Percentiles rank a stretch among this genome's conserved stretches.
Conservation (phyloP, 2,797 vertebrate species). For the Catamblyrhynchus diadema region DNA sequence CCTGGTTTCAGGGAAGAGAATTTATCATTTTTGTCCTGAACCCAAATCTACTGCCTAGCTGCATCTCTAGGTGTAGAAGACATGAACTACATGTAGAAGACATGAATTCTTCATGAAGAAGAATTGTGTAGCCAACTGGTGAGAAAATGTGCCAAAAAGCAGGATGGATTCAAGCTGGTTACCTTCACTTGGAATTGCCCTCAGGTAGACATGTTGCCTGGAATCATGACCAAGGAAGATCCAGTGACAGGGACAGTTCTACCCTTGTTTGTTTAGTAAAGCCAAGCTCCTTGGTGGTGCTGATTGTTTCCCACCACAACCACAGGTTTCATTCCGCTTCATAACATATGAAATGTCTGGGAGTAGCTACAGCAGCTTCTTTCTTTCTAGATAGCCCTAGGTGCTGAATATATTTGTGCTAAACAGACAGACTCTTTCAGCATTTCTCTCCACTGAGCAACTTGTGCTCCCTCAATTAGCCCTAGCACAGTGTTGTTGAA, state of each 20-base stretch:
- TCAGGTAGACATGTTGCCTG: background rate
- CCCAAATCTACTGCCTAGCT: background rate
- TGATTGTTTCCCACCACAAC: background rate
- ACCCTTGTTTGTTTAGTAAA: background rate
- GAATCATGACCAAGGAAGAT: background rate
- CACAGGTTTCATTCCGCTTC: background rate
- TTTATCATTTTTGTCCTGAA: background rate
- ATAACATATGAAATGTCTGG: background rate
- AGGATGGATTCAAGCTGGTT: background rate
- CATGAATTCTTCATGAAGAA: background rate
- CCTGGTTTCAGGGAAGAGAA: background rate
- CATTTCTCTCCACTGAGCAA: background rate
- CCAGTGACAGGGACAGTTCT: background rate
- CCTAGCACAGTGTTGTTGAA: background rate
- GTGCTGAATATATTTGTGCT: background rate
- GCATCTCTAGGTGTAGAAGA: background rate
- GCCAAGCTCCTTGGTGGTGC: background rate
- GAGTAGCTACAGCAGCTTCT: background rate
- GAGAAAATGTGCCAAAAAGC: background rate
- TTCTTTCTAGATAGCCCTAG: background rate
- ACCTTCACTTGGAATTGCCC: background rate
- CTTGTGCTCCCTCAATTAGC: background rate
- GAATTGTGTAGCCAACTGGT: background rate
- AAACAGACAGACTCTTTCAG: background rate
- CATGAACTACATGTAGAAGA: background rate